Base-by-base conservation (phyloP, 2,113 vertebrate species). In the Vulpes lagopus region DNA sequence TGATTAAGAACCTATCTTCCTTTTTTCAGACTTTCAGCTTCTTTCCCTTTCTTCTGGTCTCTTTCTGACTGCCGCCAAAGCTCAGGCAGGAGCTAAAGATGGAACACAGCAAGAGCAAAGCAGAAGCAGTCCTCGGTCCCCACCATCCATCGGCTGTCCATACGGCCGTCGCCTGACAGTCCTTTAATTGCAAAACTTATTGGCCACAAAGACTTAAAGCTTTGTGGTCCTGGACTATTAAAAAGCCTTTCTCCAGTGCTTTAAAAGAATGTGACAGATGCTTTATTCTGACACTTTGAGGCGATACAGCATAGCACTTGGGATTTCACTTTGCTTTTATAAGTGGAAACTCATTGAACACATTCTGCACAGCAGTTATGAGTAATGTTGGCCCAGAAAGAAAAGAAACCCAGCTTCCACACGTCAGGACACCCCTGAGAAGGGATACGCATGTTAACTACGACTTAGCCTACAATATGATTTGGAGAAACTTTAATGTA, bases 251-350 rank as follows among this genome's bases (percentile, higher is more conserved):
- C 91, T 92, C 35, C 4, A 22, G n/a, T 14, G 23, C 87, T 92
- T 96, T 62, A 27, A 81, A 95, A 67, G 80, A 55, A 76, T 22
- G 32, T 73, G 84, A 51, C 84, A 92, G 62, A 38, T 69, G 43
- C 92, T 82, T 94, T 97, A 76, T 95, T 92, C 84, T 88, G 88
- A 86, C 73, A 88, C 93, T 76, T 16, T 87, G 95, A 62, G 80
- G 62, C 32, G n/a, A 73, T 25, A 81, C 27, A 59, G 86, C 65
- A 92, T 55, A 94, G 93, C 22, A 11, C 60, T 84, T 35, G 76
- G 95, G 74, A 64, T 84, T 91, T 86, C 53, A 78, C 90, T 90
- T 90, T 81, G 71, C 96, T 96, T 95, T 98, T 62, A 78, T 25
- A 90, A 84, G 49, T 43, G 90, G 88, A 95, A 95, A 94, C 9